Evolutionary conservation across 2,113 vertebrate species (phyloP).

Genomic region (Tragelaphus strepsiceros): DNA sequence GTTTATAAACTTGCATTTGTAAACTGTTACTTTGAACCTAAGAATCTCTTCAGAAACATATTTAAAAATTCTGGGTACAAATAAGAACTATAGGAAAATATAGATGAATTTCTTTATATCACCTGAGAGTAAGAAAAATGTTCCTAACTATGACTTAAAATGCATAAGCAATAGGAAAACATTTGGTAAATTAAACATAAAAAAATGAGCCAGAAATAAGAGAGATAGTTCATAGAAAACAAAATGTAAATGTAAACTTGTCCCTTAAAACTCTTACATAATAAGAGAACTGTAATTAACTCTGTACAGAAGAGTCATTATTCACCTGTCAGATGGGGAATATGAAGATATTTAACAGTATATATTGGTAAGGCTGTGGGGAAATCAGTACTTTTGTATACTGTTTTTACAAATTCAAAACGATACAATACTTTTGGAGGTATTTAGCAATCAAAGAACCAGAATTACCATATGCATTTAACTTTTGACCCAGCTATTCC

Average conservation of each 20-base stretch:
- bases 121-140: neutral
- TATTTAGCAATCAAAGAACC: neutral
- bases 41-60: neutral
- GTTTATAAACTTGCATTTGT: neutral
- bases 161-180: neutral
- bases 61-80: neutral
- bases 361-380: neutral
- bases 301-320: neutral
- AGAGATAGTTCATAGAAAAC: neutral
- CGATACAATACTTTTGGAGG: neutral
- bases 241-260: neutral
- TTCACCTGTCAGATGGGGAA: neutral
- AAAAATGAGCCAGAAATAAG: neutral
- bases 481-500: neutral
- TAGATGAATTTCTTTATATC: neutral
- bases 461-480: neutral
- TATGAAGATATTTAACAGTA: neutral
- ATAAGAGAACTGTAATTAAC: neutral
- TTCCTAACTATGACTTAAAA: neutral
- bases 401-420: neutral
- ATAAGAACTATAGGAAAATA: neutral
- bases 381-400: neutral
- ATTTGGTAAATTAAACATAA: neutral
- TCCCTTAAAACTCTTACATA: neutral
- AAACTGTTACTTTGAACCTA: neutral